A percentile compares a stretch with the other conserved stretches of the same genome.
phyloP scores from a whole-genome alignment of 2,888 invertebrate genomes.

The Drosophila mercatorum region DNA sequence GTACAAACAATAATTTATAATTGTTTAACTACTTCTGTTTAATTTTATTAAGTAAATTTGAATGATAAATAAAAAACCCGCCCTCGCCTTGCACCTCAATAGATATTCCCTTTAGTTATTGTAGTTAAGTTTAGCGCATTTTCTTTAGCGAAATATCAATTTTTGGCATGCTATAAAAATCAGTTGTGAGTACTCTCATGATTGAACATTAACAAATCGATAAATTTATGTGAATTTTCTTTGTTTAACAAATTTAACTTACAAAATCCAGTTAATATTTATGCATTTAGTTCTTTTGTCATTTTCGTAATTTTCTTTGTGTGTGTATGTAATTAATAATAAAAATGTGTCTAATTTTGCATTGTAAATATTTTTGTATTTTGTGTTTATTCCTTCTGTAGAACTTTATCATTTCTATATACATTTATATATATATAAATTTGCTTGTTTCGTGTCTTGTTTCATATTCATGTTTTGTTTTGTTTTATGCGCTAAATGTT shows the following conservation, averaged over 20 bases:
- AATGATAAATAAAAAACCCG: background rate
- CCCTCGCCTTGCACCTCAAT: constrained; percentile 4
- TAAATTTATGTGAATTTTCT: constrained; percentile 54
- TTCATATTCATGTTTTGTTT: constrained; percentile 40
- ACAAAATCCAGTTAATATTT: constrained; percentile 43
- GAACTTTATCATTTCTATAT: constrained; percentile 35
- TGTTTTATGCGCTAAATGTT: constrained; percentile 47
- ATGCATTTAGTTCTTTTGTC: constrained; percentile 56
- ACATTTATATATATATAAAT: constrained; percentile 46
- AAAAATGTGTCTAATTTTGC: constrained; percentile 69
- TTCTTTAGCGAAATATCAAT: constrained; percentile 12
- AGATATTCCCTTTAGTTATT: constrained; percentile 35
- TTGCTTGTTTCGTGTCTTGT: constrained; percentile 81
- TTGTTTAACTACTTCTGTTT: constrained; percentile 1
- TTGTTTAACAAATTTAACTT: constrained; percentile 73
- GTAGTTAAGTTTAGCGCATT: constrained; percentile 62
- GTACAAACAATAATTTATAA: constrained; percentile 7
- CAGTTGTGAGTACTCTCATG: constrained; percentile 19
- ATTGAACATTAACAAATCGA: constrained; percentile 37
- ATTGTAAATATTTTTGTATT: constrained; percentile 66
- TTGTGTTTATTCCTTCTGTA: constrained; percentile 66
- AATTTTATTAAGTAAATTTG: background rate
- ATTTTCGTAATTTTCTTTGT: constrained; percentile 45
- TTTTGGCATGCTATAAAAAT: constrained; percentile 57
- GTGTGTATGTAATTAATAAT: constrained; percentile 60